Evolutionary conservation across 2,797 vertebrate species (phyloP), one percentile per base, ranked within the genome.

Genomic region (Triplophysa yarkandensis): DNA sequence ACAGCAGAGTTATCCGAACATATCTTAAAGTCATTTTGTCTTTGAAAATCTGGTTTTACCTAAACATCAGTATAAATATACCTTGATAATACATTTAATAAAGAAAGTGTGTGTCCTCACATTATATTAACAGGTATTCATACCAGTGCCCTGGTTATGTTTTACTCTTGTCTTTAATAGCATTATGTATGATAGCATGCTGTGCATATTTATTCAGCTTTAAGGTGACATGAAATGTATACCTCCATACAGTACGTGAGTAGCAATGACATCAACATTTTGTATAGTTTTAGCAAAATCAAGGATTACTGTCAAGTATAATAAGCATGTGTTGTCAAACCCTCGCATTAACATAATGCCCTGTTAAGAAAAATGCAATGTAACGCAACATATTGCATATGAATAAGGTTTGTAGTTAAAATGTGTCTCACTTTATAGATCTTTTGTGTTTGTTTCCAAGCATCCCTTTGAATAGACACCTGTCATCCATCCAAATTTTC

Each of bases 181-280:
- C 46, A 46, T 68, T 77, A 50, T 68, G 32, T 66, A 67, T 76
- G 74, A 73, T 70, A 76, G 81, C 81, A 82, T 82, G 81, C 58
- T 82, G 81, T 82, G 78, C 71, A 82, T 72, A 77, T 43, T 57
- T 61, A 68, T 54, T 70, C 28, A 19, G 71, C 68, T 68, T 71
- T 71, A 66, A 52, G 54, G 74, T 62, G 11, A 68, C 64, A 63
- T 69, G 60, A 30, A 57, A 54, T 11, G 48, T 44, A 66, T 61
- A 73, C 74, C 69, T 63, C 65, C 72, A 17, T 65, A 58, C 68
- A 78, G 68, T 80, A 80, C 77, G 80, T 60, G 48, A 64, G 74
- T 82, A 82, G 81, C 77, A 80, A 69, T 72, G 62, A 73, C 78
- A 70, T 44, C 11, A 48, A 48, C 30, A 30, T 30, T 30, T 28